Evolutionary conservation across 2,797 vertebrate genomes (phyloP), one percentile per base, ranked within the genome.

Genomic region (Acestrorhynchus altus): DNA sequence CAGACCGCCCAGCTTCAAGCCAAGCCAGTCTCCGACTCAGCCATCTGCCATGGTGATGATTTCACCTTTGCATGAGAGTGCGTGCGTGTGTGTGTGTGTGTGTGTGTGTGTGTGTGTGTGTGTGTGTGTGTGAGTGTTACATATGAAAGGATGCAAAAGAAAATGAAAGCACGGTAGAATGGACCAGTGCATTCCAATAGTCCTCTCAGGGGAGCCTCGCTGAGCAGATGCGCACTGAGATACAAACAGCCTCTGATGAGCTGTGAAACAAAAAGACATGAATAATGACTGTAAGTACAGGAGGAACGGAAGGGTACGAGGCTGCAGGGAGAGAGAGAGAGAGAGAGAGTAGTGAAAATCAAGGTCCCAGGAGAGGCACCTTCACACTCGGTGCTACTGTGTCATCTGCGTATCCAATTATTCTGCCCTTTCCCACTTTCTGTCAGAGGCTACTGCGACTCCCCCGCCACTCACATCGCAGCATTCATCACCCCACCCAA

Each of bases 1-100:
- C 40, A 76, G 49, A 81, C 80, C 66, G 81, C 76, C 84, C 81
- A 72, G 75, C 4, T 65, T 66, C 46, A 71, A 84, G 54, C 46
- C 24, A 69, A 74, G 78, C 76, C 65, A 11, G 49, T 11, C 59
- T 77, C 69, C 57, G 66, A 63, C 73, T 84, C 72, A 59, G 82
- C 88, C 88, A 91, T 90, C 88, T 92, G 90, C 74, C 76, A 60
- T 80, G 81, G 84, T 80, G 77, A 84, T 81, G 78, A 81, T 63
- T 77, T 75, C 47, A 74, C 78, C 77, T 73, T 74, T 74, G 77
- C 22, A n/a, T n/a, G n/a, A n/a, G n/a, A n/a, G n/a, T n/a, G n/a
- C n/a, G n/a, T n/a, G n/a, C n/a, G n/a, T n/a, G n/a, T n/a, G 31
- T 35, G 31, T 35, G 31, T 35, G 31, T 35, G 31, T 35, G 31